These are phyloP conservation scores for Sialis lutaria DNA, from an alignment of 2,888 invertebrate genomes.

Conservation along the genomic window DNA sequence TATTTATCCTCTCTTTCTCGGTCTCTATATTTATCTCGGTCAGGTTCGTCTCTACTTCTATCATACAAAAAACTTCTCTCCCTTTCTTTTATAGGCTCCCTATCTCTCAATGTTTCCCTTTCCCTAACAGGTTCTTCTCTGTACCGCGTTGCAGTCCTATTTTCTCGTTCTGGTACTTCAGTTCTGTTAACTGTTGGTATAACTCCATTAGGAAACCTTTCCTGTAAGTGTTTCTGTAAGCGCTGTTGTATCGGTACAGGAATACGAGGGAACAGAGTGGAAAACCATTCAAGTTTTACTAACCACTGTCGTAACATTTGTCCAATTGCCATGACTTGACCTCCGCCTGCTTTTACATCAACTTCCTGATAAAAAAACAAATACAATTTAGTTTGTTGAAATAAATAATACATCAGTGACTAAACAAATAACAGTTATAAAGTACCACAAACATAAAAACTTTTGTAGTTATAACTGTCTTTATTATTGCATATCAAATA, in stretches of 20 bases:
- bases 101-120: constrained; percentile 12
- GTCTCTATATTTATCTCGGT: constrained; percentile 16
- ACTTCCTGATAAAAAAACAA: constrained; percentile 44
- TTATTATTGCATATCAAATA: background rate
- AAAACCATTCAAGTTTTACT: constrained; percentile 96
- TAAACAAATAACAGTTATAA: no score
- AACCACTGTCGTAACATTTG: constrained; percentile 84
- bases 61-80: background rate
- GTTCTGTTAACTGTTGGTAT: constrained; percentile 4
- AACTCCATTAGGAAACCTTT: constrained; percentile 22
- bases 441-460: no score
- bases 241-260: constrained; percentile 95
- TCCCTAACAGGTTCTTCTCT: constrained; percentile 9
- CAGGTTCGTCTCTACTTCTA: constrained; percentile 9
- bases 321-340: constrained; percentile 83
- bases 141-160: constrained; percentile 5
- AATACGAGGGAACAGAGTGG: constrained; percentile 94
- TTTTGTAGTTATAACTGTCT: no score
- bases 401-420: background rate
- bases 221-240: constrained; percentile 56
- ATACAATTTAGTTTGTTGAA: background rate
- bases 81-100: background rate
- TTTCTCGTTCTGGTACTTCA: constrained; percentile 4
- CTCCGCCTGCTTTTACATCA: constrained; percentile 96
- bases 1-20: constrained; percentile 9